Evolutionary conservation across 2,113 vertebrate genomes (phyloP).

Genomic region (Clarias macrocephalus): DNA sequence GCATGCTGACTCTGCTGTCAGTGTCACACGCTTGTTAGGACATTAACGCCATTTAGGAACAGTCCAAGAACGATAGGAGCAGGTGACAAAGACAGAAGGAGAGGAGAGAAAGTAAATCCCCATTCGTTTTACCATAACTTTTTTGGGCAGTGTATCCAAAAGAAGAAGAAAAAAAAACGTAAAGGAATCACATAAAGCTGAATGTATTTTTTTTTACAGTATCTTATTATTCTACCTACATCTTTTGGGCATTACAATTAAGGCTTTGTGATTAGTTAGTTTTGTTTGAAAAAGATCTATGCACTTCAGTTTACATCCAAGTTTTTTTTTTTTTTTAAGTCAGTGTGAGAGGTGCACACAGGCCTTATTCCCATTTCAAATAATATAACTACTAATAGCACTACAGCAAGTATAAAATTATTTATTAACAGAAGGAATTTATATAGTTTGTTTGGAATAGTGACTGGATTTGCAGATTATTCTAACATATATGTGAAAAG

Average conservation of each 20-base stretch:
- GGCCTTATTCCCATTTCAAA: neutral
- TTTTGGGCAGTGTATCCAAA: neutral
- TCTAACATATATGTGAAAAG: neutral
- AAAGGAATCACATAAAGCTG: neutral
- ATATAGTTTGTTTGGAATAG: neutral
- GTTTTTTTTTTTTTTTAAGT: neutral
- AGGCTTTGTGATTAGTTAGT: neutral
- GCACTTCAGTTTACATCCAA: neutral
- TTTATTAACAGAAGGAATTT: neutral
- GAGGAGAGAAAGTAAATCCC: neutral
- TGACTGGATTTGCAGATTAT: neutral
- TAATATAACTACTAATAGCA: neutral
- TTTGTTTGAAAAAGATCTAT: neutral
- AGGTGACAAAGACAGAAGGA: slow-evolving; percentile 62
- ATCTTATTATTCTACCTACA: neutral
- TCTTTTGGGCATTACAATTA: neutral
- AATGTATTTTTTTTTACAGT: neutral
- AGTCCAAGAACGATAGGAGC: slow-evolving; percentile 71
- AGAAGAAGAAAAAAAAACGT: no score
- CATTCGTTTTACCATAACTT: neutral
- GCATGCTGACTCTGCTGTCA: slow-evolving; percentile 78
- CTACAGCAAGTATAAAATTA: neutral
- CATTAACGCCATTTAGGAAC: slow-evolving; percentile 74
- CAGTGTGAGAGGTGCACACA: neutral
- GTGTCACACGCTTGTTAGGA: slow-evolving; percentile 80